Evolutionary conservation across 1,140 invertebrate genomes (phyloP), one percentile per base, ranked within the genome.

Genomic region (Hycleus cichorii): DNA sequence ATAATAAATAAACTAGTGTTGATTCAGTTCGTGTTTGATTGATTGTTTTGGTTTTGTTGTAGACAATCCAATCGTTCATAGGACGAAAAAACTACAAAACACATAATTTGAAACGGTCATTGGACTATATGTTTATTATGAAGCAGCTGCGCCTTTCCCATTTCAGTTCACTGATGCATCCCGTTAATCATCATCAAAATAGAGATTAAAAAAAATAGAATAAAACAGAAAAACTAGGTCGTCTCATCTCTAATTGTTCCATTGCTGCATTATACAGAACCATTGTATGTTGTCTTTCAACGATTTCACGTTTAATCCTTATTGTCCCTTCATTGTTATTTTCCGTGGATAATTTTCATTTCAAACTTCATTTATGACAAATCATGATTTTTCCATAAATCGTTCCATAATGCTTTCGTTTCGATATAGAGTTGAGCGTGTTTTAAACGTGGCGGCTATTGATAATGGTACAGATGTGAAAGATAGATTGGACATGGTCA

Each of bases 111-210:
- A 57, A 57, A 57, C 56, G 56, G 56, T 57, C 56, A 50, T 57
- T 57, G 56, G 49, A 39, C 32, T 32, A 7, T 32, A 7, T 57
- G 56, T 49, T 49, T 39, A 57, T 11, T n/a, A 42, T 18, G 18
- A 10, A 48, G 32, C 56, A 57, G 56, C 56, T 57, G 56, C 47
- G 49, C 56, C 56, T 57, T 57, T 57, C 56, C 56, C 56, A 57
- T 49, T 57, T 57, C 47, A 45, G 56, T 50, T 47, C 56, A 57
- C 42, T 57, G 56, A 57, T 57, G 56, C 56, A 57, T 57, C 49
- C 45, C 56, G 47, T 49, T 46, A 32, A 57, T 57, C 47, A 57
- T 57, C 54, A 47, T 32, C 7, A 32, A 32, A 32, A 32, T 32
- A 32, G 32, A 32, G 18, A 18, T 18, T 18, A 18, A 18, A 18